Evolutionary conservation across 2,797 vertebrate genomes (phyloP).

Genomic region (Carapus acus): DNA sequence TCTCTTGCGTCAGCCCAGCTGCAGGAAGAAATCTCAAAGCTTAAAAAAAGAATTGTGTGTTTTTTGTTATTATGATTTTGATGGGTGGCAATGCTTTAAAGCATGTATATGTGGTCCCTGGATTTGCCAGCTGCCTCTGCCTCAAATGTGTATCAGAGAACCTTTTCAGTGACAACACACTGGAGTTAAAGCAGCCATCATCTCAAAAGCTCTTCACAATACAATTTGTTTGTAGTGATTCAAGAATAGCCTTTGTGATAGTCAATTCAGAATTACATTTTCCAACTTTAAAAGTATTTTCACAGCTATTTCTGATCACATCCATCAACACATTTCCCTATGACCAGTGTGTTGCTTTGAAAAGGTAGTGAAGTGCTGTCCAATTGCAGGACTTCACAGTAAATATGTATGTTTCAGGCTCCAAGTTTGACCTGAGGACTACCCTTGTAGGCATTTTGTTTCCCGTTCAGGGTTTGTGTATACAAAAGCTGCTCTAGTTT

Average conservation of each 20-base stretch:
- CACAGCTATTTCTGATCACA: constrained; percentile 3
- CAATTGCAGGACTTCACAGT: constrained; percentile 12
- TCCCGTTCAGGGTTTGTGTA: constrained; percentile 43
- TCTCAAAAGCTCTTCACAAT: too few relatives aligned
- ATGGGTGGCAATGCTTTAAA: constrained; percentile 40
- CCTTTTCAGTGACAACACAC: constrained; percentile 64
- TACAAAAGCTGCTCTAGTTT: constrained; percentile 47
- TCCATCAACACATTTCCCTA: not conserved
- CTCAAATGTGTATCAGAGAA: constrained; percentile 58
- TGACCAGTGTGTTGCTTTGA: constrained; percentile 33
- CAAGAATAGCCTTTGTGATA: not conserved
- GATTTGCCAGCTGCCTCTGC: constrained; percentile 38
- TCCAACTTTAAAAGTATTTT: too few relatives aligned
- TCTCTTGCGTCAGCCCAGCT: constrained; percentile 62
- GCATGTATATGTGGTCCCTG: constrained; percentile 52
- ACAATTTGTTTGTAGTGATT: not conserved
- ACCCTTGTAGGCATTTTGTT: constrained; percentile 36
- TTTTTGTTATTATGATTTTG: constrained; percentile 43
- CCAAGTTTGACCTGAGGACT: constrained; percentile 53
- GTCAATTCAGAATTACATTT: not conserved
- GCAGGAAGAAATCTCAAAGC: constrained; percentile 58
- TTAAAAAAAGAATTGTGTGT: constrained; percentile 35
- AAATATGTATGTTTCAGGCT: constrained; percentile 46
- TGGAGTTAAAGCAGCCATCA: too few relatives aligned
- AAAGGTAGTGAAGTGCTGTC: constrained; percentile 31